A percentile compares a stretch with the other conserved stretches of the same genome.
These are phyloP conservation scores for Bradypus variegatus DNA, from an alignment of 2,797 vertebrate genomes.

Conservation along the genomic window DNA sequence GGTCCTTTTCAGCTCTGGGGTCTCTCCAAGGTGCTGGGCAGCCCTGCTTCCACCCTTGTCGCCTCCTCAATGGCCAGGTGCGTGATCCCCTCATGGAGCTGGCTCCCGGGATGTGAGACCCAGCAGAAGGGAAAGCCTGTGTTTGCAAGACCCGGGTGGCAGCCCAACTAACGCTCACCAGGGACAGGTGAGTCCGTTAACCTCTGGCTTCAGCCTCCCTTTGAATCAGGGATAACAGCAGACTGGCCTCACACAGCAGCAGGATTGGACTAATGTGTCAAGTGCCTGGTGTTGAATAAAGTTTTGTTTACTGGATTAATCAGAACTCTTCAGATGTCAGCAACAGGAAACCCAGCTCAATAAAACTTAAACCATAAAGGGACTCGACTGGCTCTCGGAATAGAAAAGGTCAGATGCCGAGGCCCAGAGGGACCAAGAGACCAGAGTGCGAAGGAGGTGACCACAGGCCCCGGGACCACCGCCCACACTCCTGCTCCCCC, in stretches of 20 bases:
- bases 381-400: neutral
- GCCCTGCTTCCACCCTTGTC: neutral
- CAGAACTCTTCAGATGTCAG: neutral
- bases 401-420: neutral
- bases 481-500: neutral
- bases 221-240: neutral
- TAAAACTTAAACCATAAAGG: neutral
- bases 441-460: neutral
- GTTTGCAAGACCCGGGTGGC: neutral
- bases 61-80: too few species aligned
- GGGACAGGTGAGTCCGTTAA: neutral
- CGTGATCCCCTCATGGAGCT: neutral
- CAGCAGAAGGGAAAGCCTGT: neutral
- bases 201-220: neutral
- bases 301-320: neutral
- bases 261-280: too few species aligned
- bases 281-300: neutral
- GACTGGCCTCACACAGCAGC: neutral
- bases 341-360: conserved; percentile 22
- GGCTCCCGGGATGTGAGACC: neutral
- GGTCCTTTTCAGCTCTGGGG: fast-evolving
- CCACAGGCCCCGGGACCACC: neutral
- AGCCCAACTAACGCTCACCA: neutral
- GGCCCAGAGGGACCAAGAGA: neutral
- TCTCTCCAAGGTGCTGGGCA: neutral